These are phyloP conservation scores for Cheilosia pagana DNA, from an alignment of 2,888 invertebrate species.

Conservation along the genomic window DNA sequence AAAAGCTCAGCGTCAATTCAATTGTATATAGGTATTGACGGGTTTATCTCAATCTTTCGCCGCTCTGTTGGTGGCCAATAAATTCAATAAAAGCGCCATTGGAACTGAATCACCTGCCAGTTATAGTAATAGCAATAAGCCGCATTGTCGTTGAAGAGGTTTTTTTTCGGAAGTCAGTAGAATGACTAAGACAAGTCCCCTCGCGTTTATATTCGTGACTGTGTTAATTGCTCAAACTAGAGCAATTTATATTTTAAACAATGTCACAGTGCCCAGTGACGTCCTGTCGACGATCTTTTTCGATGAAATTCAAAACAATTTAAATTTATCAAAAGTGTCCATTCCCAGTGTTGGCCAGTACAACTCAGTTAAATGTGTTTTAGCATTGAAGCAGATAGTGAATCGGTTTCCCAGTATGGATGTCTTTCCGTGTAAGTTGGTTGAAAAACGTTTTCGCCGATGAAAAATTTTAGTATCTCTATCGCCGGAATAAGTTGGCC, in stretches of 20 bases:
- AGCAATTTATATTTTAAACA: background rate
- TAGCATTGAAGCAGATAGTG: background rate
- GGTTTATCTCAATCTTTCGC: no score
- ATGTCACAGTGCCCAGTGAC: background rate
- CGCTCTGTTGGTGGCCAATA: background rate
- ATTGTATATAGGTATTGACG: no score
- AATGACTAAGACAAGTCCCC: background rate
- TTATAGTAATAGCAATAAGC: no score
- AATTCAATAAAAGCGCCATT: background rate
- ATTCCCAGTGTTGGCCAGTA: background rate
- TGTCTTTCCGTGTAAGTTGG: background rate
- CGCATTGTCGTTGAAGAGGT: background rate
- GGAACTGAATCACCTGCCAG: background rate
- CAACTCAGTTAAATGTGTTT: background rate
- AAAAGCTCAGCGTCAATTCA: no score
- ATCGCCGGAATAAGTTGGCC: no score
- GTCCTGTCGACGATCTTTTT: background rate
- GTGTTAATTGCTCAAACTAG: background rate
- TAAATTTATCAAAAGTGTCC: background rate
- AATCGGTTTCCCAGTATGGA: background rate
- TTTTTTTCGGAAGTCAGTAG: no score
- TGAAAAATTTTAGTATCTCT: no score
- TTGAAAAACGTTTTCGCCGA: no score
- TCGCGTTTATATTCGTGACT: background rate
- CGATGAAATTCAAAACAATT: constrained; percentile 1